Conservation (phyloP, 2,797 vertebrate genomes). For the Gobionotothen gibberifrons region DNA sequence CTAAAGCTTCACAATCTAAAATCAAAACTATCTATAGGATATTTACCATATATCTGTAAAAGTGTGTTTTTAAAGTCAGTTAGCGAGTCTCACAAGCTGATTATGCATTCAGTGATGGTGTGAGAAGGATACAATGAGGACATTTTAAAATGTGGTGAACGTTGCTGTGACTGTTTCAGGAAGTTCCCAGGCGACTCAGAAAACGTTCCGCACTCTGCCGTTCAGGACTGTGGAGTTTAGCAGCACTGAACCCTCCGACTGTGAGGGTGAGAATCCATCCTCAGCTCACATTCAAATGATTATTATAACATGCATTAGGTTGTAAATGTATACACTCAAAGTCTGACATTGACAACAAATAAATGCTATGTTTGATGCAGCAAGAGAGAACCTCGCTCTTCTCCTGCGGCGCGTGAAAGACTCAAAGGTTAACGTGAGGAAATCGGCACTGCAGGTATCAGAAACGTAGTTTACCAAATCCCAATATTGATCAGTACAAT, state of each 20-base stretch:
- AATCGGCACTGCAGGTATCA: slow-evolving; percentile 92
- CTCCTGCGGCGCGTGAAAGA: slow-evolving; percentile 86
- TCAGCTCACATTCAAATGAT: not conserved
- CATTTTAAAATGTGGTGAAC: not conserved
- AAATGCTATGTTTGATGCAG: slow-evolving; percentile 66
- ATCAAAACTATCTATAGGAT: not conserved
- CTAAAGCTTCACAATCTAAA: not conserved
- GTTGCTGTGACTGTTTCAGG: slow-evolving; percentile 52
- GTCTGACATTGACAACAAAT: not conserved
- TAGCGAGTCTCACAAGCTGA: not conserved
- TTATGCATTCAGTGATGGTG: not conserved
- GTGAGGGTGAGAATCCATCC: slow-evolving; percentile 78
- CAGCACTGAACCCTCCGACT: slow-evolving; percentile 29
- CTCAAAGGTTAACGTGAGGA: slow-evolving; percentile 91
- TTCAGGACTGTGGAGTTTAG: slow-evolving; percentile 85
- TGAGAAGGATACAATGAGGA: too few species aligned
- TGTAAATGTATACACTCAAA: not conserved
- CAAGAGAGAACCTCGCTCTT: slow-evolving; percentile 84
- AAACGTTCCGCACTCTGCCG: slow-evolving; percentile 72
- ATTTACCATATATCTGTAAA: not conserved
- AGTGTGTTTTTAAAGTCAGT: not conserved
- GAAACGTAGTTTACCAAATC: not conserved
- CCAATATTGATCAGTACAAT: not conserved
- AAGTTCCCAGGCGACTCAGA: slow-evolving; percentile 60
- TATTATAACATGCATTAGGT: not conserved